These are phyloP conservation scores for Cancer borealis DNA, from an alignment of 2,888 invertebrate genomes.

Conservation along the genomic window DNA sequence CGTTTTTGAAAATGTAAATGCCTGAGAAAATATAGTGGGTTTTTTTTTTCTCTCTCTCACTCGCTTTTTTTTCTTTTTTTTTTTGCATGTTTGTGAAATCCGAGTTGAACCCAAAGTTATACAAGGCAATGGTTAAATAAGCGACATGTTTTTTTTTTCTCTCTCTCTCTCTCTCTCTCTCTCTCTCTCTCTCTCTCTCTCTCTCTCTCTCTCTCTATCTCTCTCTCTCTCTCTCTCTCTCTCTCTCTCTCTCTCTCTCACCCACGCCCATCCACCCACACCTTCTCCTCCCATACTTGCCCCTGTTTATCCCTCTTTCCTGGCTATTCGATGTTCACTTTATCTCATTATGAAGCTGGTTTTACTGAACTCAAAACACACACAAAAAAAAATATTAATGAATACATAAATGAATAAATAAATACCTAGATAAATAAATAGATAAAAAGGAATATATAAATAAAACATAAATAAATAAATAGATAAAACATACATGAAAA, in stretches of 20 bases:
- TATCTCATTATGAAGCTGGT: neutral
- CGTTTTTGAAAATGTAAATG: neutral
- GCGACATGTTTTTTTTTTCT: neutral
- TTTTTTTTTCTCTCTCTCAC: too few relatives aligned
- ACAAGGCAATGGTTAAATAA: neutral
- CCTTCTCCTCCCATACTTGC: neutral
- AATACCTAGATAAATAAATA: too few relatives aligned
- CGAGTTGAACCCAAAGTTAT: neutral
- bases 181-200: conserved; percentile 36
- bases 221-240: too few relatives aligned
- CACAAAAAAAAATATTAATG: neutral
- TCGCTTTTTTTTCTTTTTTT: neutral
- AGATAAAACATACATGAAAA: too few relatives aligned
- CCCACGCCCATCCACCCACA: neutral
- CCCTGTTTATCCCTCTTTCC: neutral
- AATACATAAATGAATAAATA: too few relatives aligned
- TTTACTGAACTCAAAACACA: neutral
- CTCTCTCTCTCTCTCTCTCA: too few relatives aligned
- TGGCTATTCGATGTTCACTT: neutral
- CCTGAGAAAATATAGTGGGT: neutral
- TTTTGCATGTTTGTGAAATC: neutral
- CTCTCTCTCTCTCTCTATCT: too few relatives aligned
- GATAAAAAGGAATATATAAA: too few relatives aligned
- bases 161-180: conserved; percentile 28
- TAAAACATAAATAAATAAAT: too few relatives aligned